These are phyloP conservation scores for Telmatherina bonti DNA, from an alignment of 2,797 vertebrate genomes.

Conservation along the genomic window DNA sequence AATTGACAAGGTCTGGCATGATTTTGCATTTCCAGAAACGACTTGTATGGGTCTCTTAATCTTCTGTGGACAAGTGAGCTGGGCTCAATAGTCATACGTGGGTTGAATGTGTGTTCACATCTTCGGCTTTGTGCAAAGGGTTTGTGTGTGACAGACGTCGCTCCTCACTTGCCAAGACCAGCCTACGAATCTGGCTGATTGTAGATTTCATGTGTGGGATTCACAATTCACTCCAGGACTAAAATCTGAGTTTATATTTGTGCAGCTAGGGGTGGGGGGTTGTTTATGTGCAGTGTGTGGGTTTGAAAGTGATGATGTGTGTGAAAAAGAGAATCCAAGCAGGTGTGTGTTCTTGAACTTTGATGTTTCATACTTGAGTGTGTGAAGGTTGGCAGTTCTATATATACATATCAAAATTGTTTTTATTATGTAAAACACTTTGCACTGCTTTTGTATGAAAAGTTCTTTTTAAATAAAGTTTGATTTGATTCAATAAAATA, in stretches of 20 bases:
- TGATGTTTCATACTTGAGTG: no score
- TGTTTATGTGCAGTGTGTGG: no score
- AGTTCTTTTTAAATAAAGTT: no score
- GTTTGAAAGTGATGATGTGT: no score
- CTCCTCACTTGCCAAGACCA: slow-evolving; percentile 15
- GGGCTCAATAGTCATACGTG: slow-evolving; percentile 27
- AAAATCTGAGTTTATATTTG: not conserved
- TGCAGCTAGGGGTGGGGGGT: no score
- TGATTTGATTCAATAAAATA: slow-evolving; percentile 6
- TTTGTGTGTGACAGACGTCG: slow-evolving; percentile 19
- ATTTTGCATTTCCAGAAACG: slow-evolving; percentile 15
- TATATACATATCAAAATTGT: no score
- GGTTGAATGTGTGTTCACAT: slow-evolving; percentile 28
- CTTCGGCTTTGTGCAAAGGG: slow-evolving; percentile 17
- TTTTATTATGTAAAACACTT: no score
- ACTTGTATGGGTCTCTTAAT: slow-evolving; percentile 10
- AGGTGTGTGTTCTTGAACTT: no score
- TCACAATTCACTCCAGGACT: slow-evolving; percentile 14
- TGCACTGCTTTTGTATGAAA: no score
- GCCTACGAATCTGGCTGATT: slow-evolving; percentile 19
- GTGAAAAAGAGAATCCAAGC: no score
- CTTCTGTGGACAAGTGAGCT: slow-evolving; percentile 21
- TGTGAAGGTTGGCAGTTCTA: no score
- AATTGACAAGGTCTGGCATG: slow-evolving; percentile 20
- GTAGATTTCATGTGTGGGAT: slow-evolving; percentile 13